Evolutionary conservation across 2,888 invertebrate genomes (phyloP).

Genomic region (Melolontha melolontha): DNA sequence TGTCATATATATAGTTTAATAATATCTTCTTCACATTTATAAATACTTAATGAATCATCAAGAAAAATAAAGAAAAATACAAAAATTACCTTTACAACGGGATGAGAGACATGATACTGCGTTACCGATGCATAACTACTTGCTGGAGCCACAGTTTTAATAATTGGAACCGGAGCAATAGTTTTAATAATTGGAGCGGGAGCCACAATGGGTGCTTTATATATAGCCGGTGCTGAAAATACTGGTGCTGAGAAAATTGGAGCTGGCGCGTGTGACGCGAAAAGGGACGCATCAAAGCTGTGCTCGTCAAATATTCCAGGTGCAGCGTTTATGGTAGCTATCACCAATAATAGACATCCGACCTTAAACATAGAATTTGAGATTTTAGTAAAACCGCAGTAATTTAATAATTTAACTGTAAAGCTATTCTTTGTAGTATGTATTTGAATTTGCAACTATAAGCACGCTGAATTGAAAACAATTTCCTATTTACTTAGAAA

Average conservation of each 20-base stretch:
- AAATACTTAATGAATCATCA: too few species aligned
- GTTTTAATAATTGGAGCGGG: conserved; percentile 46
- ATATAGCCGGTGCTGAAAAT: conserved; percentile 29
- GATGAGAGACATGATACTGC: conserved; percentile 58
- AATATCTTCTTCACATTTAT: too few species aligned
- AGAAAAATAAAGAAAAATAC: too few species aligned
- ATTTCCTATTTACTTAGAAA: too few species aligned
- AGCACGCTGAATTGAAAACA: too few species aligned
- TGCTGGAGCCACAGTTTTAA: conserved; percentile 62
- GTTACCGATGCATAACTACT: conserved; percentile 73
- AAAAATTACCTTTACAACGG: conserved; percentile 60
- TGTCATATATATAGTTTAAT: too few species aligned
- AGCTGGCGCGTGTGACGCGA: conserved; percentile 43
- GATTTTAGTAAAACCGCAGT: background rate
- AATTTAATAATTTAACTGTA: background rate
- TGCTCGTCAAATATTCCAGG: conserved; percentile 39
- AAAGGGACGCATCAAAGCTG: conserved; percentile 36
- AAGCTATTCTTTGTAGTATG: background rate
- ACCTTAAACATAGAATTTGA: background rate
- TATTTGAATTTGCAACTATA: too few species aligned
- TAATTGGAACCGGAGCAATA: conserved; percentile 47
- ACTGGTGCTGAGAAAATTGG: conserved; percentile 12
- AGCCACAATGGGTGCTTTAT: conserved; percentile 49
- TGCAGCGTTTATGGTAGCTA: conserved; percentile 22
- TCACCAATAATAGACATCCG: conserved; percentile 10